Percentiles rank a stretch among this genome's conserved stretches.
These are phyloP conservation scores for Clunio marinus DNA, from an alignment of 2,888 invertebrate genomes.

Conservation along the genomic window DNA sequence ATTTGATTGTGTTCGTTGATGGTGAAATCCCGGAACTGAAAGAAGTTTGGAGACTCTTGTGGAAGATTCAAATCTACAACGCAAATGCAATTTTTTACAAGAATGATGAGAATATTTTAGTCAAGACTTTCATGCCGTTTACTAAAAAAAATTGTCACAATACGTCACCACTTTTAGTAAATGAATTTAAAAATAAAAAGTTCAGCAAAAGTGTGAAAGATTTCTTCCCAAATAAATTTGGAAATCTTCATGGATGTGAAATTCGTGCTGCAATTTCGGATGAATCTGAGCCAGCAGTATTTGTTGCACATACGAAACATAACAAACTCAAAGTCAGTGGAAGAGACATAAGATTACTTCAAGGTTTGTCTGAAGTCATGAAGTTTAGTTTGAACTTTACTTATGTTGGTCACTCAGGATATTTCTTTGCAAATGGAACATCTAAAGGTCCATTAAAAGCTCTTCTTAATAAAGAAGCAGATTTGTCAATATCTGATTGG, in stretches of 20 bases:
- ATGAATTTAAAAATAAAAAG: slow-evolving; percentile 9
- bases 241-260: background rate
- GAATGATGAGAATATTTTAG: background rate
- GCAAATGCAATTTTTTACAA: background rate
- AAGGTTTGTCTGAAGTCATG: background rate
- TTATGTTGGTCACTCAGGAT: slow-evolving; percentile 5
- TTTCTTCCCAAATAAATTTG: slow-evolving; percentile 2
- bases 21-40: background rate
- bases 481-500: slow-evolving; percentile 10
- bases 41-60: slow-evolving; percentile 16
- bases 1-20: background rate
- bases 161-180: slow-evolving; percentile 7
- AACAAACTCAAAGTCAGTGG: background rate
- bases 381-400: slow-evolving; percentile 11
- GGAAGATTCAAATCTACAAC: slow-evolving; percentile 19
- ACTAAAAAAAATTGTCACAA: background rate
- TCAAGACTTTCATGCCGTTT: slow-evolving; percentile 23
- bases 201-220: background rate
- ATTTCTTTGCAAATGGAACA: slow-evolving; percentile 11
- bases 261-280: slow-evolving; percentile 10
- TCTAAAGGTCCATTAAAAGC: background rate
- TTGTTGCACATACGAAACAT: background rate
- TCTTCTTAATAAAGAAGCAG: background rate
- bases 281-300: background rate
- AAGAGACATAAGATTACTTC: slow-evolving; percentile 14